A percentile compares a stretch with the other conserved stretches of the same genome.
phyloP scores from a whole-genome alignment of 2,113 vertebrate genomes.

The Boleophthalmus pectinirostris region DNA sequence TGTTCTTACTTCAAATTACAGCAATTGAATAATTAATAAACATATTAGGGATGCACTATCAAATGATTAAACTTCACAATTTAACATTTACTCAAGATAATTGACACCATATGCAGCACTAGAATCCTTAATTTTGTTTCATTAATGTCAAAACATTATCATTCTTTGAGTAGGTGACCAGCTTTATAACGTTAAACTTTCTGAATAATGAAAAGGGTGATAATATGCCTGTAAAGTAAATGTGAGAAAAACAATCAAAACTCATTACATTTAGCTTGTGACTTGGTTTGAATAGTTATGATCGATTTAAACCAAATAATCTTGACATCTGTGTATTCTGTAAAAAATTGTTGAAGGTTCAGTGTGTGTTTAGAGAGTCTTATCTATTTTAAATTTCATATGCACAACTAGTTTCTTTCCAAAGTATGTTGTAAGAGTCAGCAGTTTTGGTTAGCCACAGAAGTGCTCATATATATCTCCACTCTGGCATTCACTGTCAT shows the following conservation, averaged over 20 bases:
- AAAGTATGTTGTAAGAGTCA: not conserved
- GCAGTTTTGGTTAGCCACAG: conserved; percentile 4
- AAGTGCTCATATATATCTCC: not conserved
- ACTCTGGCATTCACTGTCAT: conserved; percentile 4
- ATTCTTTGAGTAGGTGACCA: too few relatives aligned
- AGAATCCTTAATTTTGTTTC: not conserved
- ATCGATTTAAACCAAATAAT: too few relatives aligned
- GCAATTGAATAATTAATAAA: too few relatives aligned
- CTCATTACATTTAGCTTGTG: too few relatives aligned
- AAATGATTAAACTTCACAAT: not conserved
- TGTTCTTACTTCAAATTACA: not conserved
- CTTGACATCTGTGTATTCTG: too few relatives aligned
- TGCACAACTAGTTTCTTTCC: not conserved
- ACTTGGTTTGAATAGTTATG: too few relatives aligned
- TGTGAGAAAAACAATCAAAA: too few relatives aligned
- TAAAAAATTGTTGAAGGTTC: not conserved
- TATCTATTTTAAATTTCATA: not conserved
- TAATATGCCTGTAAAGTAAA: too few relatives aligned
- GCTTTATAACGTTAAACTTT: too few relatives aligned
- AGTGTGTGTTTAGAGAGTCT: not conserved
- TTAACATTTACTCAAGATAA: not conserved
- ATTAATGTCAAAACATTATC: too few relatives aligned
- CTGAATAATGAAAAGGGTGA: too few relatives aligned
- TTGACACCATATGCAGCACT: not conserved
- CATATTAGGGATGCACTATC: not conserved